Base-by-base conservation (phyloP, 2,888 invertebrate genomes). In the Bellardia pandia region DNA sequence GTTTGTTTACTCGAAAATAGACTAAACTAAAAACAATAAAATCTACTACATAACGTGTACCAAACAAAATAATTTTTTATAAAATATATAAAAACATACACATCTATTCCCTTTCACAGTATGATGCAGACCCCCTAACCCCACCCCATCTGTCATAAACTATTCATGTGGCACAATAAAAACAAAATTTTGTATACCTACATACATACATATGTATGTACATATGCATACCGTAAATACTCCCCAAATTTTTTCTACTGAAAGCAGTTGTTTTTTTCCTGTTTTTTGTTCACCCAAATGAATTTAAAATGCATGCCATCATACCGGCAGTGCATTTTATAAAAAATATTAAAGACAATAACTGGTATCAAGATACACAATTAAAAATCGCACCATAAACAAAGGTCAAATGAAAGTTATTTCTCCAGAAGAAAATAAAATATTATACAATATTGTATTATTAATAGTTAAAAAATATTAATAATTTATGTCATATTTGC, bases 391-490 rank as follows among this genome's bases (percentile, higher is more conserved):
- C 51, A 62, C 42, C 60, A 76, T n/a, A 53, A 77, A 58, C 71
- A 85, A 88, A 89, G 88, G 88, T 89, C 88, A 88, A 85, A 86
- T 89, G 85, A 88, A 89, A 83, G 88, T 88, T 88, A 89, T 69
- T 86, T 85, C 56, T 86, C 86, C 88, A 74, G 48, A 69, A 51
- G 33, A 79, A 66, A 23, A 37, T 30, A 71, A 51, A 62, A 30
- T 48, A 62, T 75, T 14, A 60, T n/a, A 60, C 42, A 23, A 23
- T 23, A 30, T 11, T 23, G 30, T 11, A 68, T 40, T 16, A 42
- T 51, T 40, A 40, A 45, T 45, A 45, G 13, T 13, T 45, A 45
- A 45, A 45, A 45, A 45, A 45, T 13, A 11, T 11, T 45, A 37
- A 33, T 8, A 60, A 45, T 60, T 56, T 42, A 45, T 51, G 37